Percentiles rank a stretch among this genome's conserved stretches.
Conservation (phyloP, 2,797 vertebrate species). For the Numenius phaeopus region DNA sequence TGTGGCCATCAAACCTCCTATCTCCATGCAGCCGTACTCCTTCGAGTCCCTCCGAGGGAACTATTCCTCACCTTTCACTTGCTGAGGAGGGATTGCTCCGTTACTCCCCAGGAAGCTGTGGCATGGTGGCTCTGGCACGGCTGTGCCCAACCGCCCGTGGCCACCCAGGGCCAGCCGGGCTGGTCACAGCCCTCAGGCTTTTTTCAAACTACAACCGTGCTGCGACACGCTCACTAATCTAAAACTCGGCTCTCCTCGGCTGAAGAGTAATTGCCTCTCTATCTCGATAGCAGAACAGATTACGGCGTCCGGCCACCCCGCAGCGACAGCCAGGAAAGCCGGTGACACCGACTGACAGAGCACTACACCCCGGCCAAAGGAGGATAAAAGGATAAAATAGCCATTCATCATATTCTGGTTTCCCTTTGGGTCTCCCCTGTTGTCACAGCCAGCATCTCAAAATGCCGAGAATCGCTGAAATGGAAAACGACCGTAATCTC, state of each 20-base stretch:
- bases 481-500: not conserved
- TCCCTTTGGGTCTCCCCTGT: not conserved
- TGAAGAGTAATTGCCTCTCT: not conserved
- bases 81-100: not conserved
- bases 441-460: no score
- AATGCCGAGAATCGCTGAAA: not conserved
- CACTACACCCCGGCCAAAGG: not conserved
- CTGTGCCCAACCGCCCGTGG: not conserved
- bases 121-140: not conserved
- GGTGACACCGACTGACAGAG: not conserved
- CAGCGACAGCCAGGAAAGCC: not conserved
- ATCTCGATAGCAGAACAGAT: not conserved
- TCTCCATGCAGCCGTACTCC: no score
- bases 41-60: not conserved
- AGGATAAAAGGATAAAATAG: not conserved
- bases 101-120: not conserved
- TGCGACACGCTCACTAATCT: not conserved
- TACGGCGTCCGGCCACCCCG: fast-evolving
- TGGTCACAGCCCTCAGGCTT: not conserved
- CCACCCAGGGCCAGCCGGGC: not conserved
- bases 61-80: not conserved
- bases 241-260: no score
- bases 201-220: not conserved
- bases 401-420: not conserved
- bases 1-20: not conserved